phyloP scores from a whole-genome alignment of 2,797 vertebrate species.

The Delichon dasypus region DNA sequence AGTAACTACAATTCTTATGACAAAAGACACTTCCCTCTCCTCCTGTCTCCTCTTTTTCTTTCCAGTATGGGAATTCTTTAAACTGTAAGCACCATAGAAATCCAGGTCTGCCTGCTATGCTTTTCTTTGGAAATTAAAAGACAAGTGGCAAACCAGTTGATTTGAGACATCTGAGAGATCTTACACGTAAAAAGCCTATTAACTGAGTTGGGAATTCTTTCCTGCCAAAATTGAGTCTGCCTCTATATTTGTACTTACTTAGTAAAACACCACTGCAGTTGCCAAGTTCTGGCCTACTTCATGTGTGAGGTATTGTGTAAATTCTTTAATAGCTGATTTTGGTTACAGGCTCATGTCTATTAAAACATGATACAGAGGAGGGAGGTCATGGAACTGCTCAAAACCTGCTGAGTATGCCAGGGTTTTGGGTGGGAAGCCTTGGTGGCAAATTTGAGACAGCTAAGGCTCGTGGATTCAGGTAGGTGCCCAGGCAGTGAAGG shows the following conservation, averaged over 20 bases:
- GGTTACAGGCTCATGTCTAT: constrained; percentile 5
- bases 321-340: constrained; percentile 52
- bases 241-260: constrained; percentile 52
- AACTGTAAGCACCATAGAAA: not conserved
- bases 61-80: not conserved
- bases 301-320: constrained; percentile 52
- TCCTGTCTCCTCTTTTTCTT: not conserved
- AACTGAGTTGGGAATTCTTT: constrained; percentile 30
- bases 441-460: not conserved
- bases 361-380: not conserved
- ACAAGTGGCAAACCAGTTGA: constrained; percentile 12
- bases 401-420: not conserved
- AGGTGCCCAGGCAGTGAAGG: not conserved
- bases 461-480: not conserved
- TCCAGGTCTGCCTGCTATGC: not conserved
- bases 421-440: not conserved
- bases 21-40: not conserved
- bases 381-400: not conserved
- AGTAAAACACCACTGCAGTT: not conserved
- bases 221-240: constrained; percentile 31
- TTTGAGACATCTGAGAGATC: constrained; percentile 28
- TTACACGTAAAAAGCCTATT: not conserved
- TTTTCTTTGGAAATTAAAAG: constrained; percentile 20
- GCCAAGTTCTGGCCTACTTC: constrained; percentile 45
- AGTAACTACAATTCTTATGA: not conserved